phyloP scores from a whole-genome alignment of 2,113 vertebrate genomes.

The Pagrus major region DNA sequence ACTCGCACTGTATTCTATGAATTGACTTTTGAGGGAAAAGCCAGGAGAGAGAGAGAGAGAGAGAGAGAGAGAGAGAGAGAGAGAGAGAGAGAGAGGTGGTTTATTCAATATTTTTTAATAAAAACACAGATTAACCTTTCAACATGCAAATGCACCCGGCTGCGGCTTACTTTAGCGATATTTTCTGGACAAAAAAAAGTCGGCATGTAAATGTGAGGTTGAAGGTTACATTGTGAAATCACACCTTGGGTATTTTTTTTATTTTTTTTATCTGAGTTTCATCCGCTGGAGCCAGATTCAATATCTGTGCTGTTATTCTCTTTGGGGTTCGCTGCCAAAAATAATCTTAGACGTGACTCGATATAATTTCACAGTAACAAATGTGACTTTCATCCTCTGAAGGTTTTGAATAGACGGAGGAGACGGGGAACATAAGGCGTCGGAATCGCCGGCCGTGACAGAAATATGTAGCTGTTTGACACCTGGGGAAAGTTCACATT shows the following conservation, averaged over 20 bases:
- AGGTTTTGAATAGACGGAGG: constrained; percentile 24
- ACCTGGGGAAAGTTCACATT: constrained; percentile 34
- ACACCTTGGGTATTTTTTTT: too few species aligned
- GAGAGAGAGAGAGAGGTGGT: too few species aligned
- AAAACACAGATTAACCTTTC: constrained; percentile 49
- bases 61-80: too few species aligned
- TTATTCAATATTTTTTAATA: constrained; percentile 34
- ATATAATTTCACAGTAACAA: constrained; percentile 7
- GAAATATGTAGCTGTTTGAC: constrained; percentile 31
- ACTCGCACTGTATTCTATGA: constrained; percentile 24
- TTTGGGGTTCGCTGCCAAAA: not conserved
- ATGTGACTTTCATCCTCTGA: constrained; percentile 35
- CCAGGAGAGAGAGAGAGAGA: not conserved
- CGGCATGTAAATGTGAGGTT: constrained; percentile 1
- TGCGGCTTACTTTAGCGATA: not conserved
- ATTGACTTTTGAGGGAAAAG: constrained; percentile 26
- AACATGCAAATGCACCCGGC: not conserved
- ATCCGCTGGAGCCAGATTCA: not conserved
- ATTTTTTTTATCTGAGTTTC: not conserved
- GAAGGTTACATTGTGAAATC: not conserved
- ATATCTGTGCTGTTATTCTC: not conserved
- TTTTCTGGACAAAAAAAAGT: constrained; percentile 11
- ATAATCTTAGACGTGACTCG: constrained; percentile 14
- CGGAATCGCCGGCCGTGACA: constrained; percentile 34
- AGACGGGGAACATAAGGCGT: constrained; percentile 27